These are phyloP conservation scores for Hemistola chrysoprasaria DNA, from an alignment of 2,888 invertebrate genomes.

Conservation along the genomic window DNA sequence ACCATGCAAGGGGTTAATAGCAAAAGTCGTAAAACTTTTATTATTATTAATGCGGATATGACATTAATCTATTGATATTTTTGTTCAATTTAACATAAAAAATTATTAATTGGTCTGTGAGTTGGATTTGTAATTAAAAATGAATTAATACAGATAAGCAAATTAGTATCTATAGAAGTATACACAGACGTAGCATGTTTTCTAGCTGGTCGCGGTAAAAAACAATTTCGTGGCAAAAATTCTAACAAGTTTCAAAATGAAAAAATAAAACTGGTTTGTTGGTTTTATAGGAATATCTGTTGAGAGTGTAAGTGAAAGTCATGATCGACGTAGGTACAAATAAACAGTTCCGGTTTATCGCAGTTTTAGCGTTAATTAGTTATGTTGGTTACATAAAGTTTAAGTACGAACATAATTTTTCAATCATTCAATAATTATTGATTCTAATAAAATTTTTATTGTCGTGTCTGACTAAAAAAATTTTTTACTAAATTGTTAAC, in stretches of 20 bases:
- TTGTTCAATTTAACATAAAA: slow-evolving; percentile 14
- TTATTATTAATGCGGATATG: slow-evolving; percentile 33
- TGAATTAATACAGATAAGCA: slow-evolving; percentile 36
- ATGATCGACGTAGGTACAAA: slow-evolving; percentile 67
- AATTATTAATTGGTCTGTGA: too few relatives aligned
- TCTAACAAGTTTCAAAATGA: slow-evolving; percentile 49
- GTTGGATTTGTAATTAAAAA: too few relatives aligned
- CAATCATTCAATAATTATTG: slow-evolving; percentile 14
- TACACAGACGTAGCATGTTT: too few relatives aligned
- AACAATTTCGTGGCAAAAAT: slow-evolving; percentile 34
- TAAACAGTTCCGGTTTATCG: slow-evolving; percentile 74
- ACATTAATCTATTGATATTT: slow-evolving; percentile 31
- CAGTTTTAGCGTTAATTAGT: slow-evolving; percentile 55
- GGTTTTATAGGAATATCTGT: slow-evolving; percentile 70
- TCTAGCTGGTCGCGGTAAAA: too few relatives aligned
- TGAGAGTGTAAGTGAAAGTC: slow-evolving; percentile 79
- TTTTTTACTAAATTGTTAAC: too few relatives aligned
- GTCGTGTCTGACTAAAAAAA: slow-evolving; percentile 2
- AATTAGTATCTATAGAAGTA: slow-evolving; percentile 52
- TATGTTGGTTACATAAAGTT: slow-evolving; percentile 25
- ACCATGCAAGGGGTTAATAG: slow-evolving; percentile 24
- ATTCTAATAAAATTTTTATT: slow-evolving; percentile 2
- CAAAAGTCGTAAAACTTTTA: slow-evolving; percentile 27
- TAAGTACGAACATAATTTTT: slow-evolving; percentile 11
- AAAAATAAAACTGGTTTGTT: slow-evolving; percentile 70